phyloP scores from a whole-genome alignment of 2,113 vertebrate species.

The Percina caprodes region DNA sequence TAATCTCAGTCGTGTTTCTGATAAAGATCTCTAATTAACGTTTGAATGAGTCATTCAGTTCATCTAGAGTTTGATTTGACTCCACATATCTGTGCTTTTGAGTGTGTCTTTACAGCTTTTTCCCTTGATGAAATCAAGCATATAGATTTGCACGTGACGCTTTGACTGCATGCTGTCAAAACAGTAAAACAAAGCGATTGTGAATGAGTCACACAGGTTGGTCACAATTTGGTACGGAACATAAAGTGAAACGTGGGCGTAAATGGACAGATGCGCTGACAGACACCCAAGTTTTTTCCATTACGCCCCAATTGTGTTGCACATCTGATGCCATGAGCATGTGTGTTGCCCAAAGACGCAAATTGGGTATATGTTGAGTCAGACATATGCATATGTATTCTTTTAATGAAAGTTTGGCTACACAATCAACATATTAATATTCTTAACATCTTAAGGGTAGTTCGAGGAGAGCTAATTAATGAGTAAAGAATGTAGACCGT shows the following conservation, averaged over 20 bases:
- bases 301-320: conserved; percentile 5
- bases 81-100: conserved; percentile 6
- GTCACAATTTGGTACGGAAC: neutral
- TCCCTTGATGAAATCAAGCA: neutral
- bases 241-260: conserved; percentile 38
- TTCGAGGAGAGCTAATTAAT: neutral
- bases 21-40: conserved; percentile 46
- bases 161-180: conserved; percentile 14
- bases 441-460: neutral
- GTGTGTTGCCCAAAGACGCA: conserved; percentile 34
- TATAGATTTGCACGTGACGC: conserved; percentile 14
- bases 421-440: neutral
- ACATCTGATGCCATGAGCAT: conserved; percentile 33
- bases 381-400: conserved; percentile 32
- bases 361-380: conserved; percentile 33
- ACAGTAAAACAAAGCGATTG: neutral
- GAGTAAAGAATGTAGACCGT: neutral
- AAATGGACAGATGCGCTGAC: conserved; percentile 29
- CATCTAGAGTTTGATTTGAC: conserved; percentile 3
- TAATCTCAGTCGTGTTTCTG: neutral
- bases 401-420: neutral
- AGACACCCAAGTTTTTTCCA: conserved; percentile 51
- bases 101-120: neutral
- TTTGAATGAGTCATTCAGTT: conserved; percentile 30
- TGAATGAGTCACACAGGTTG: conserved; percentile 51